Percentiles rank a stretch among this genome's conserved stretches.
Evolutionary conservation across 2,797 vertebrate genomes (phyloP).

Genomic region (Sebastes miniatus): DNA sequence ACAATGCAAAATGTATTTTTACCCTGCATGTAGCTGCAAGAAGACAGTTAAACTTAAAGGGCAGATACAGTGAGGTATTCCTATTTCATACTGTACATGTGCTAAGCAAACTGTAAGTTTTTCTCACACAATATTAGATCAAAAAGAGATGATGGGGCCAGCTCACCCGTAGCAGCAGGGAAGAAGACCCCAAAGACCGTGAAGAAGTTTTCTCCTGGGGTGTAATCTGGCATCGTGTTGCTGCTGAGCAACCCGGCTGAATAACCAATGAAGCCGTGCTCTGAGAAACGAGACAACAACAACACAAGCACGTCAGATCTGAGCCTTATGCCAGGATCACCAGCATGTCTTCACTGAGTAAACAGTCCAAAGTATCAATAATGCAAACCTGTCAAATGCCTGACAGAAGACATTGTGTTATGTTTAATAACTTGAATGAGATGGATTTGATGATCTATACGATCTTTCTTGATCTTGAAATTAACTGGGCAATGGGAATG

Average conservation of each 20-base stretch:
- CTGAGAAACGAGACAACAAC: slow-evolving; percentile 72
- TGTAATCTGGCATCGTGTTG: slow-evolving; percentile 91
- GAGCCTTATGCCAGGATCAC: neutral
- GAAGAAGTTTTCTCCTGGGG: slow-evolving; percentile 92
- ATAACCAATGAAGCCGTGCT: slow-evolving; percentile 92
- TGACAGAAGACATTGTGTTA: neutral
- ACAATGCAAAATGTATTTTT: slow-evolving; percentile 3
- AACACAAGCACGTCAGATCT: neutral
- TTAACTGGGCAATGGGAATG: neutral
- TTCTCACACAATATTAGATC: neutral
- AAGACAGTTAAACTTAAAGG: neutral
- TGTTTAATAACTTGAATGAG: neutral
- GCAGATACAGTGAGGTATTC: neutral
- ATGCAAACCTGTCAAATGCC: neutral
- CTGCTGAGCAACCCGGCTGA: slow-evolving; percentile 85
- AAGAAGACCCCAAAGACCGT: slow-evolving; percentile 98
- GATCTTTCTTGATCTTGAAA: neutral
- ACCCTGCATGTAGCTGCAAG: neutral
- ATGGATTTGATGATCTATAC: neutral
- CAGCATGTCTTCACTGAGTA: neutral
- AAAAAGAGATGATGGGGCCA: neutral
- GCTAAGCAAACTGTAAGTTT: neutral
- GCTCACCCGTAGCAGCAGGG: slow-evolving; percentile 94
- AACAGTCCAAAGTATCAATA: neutral
- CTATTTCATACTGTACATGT: neutral